Percentiles rank a stretch among this genome's conserved stretches.
phyloP scores from a whole-genome alignment of 1,140 invertebrate genomes.

The Medauroidea extradentata region DNA sequence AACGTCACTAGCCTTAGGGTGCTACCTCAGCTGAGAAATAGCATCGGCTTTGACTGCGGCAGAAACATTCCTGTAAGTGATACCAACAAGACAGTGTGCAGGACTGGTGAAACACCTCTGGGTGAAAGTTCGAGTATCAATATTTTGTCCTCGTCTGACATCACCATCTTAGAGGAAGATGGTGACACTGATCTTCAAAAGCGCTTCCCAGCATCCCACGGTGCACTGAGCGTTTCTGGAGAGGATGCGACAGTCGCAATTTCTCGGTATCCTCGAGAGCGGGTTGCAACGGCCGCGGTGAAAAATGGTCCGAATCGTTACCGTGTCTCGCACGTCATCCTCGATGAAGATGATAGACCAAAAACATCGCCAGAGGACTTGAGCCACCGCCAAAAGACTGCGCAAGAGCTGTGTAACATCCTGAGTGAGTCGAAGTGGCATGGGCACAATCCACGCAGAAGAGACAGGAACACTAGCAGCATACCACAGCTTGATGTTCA shows the following conservation, averaged over 20 bases:
- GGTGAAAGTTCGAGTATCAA: not conserved
- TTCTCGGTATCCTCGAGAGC: slow-evolving; percentile 4
- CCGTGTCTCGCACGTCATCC: not conserved
- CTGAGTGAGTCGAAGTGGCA: slow-evolving; percentile 12
- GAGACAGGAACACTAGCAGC: not conserved
- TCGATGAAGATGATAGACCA: slow-evolving; percentile 9
- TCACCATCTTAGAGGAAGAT: slow-evolving; percentile 14
- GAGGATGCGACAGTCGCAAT: slow-evolving; percentile 9
- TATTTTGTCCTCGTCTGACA: slow-evolving; percentile 12
- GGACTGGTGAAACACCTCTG: not conserved
- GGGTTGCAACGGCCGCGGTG: slow-evolving; percentile 5
- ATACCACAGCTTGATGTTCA: slow-evolving; percentile 4
- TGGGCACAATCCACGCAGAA: not conserved
- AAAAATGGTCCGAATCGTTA: not conserved
- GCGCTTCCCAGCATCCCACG: not conserved
- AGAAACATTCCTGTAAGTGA: not conserved
- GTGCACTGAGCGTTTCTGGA: slow-evolving; percentile 2
- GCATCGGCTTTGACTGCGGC: not conserved
- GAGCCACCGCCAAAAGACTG: slow-evolving; percentile 7
- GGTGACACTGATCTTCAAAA: not conserved
- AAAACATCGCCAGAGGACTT: slow-evolving; percentile 10
- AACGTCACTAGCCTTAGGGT: not conserved
- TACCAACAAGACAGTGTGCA: not conserved
- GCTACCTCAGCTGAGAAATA: too few species aligned
- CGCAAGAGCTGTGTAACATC: slow-evolving; percentile 14